Evolutionary conservation across 37 sponge, comb jelly and placozoan species (phyloP), one percentile per base, ranked within the genome.

Genomic region (Amphimedon queenslandica): DNA sequence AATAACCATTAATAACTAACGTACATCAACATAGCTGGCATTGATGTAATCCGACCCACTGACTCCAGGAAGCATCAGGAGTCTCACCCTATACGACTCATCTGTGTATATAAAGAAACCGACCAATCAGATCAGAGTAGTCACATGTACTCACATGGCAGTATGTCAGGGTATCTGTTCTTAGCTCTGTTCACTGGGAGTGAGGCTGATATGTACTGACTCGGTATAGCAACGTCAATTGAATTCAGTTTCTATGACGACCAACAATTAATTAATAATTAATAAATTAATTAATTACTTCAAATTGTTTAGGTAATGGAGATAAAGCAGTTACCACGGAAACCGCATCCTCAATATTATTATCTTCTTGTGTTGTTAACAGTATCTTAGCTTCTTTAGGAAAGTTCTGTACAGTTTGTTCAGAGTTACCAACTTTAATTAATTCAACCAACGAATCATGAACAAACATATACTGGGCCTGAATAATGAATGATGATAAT

Each of bases 401-500:
- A 37, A 90, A 40, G 13, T 33, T 70, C 57, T 77, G 70, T 53
- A 74, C 69, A 28, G 64, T 34, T 6, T 80, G 63, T 37, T 83
- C 81, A 40, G 92, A 77, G 38, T 78, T 61, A 1, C 93, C 83
- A 0, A 69, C 30, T 42, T 67, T 79, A 3, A 87, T 63, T 40
- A 72, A 18, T 77, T 88, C 85, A 71, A 88, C 37, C 1, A 89
- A 13, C 36, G 87, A 57, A 33, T 88, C 91, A 61, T 91, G 92
- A 40, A 87, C 69, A 66, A 92, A 92, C 58, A 92, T 84, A 63
- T 89, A 92, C 63, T 92, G 93, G 24, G 63, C 56, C 93, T 92
- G 55, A 1, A 36, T 30, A 55, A 28, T 4, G 28, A 25, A 25
- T 40, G 39, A 47, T 4, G 37, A 1, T 34, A 20, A 32, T 21